Conservation (phyloP, 2,888 invertebrate genomes). For the Pollenia angustigena region DNA sequence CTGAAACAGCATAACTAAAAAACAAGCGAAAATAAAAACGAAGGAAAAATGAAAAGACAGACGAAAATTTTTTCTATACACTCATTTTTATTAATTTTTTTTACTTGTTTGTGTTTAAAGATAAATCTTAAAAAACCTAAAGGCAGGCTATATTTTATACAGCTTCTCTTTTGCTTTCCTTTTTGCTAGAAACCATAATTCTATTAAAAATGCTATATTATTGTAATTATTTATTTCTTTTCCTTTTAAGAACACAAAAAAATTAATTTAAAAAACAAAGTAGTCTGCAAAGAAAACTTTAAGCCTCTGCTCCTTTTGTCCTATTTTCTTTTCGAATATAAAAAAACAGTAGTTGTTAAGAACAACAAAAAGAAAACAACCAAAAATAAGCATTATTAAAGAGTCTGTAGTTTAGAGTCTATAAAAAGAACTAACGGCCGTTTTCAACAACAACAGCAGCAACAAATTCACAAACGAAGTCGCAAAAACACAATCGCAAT, state of each 20-base stretch:
- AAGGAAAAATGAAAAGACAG: conserved; percentile 39
- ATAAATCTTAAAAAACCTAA: conserved; percentile 44
- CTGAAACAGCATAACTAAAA: conserved; percentile 25
- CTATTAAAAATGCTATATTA: conserved; percentile 23
- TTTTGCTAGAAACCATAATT: neutral
- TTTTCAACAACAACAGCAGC: conserved; percentile 56
- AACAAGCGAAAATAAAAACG: conserved; percentile 45
- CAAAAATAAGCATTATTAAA: neutral
- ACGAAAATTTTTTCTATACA: neutral
- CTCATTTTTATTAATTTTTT: neutral
- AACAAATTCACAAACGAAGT: conserved; percentile 1
- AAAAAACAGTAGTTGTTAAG: neutral
- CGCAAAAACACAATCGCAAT: conserved; percentile 71
- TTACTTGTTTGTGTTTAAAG: conserved; percentile 32
- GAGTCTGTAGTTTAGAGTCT: conserved; percentile 18
- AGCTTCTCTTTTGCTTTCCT: neutral
- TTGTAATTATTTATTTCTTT: conserved; percentile 11
- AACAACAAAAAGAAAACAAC: conserved; percentile 20
- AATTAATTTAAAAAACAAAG: neutral
- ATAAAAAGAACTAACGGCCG: conserved; percentile 39
- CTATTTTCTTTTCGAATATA: neutral
- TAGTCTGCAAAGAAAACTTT: neutral
- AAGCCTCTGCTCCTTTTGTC: neutral
- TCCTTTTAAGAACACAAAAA: neutral
- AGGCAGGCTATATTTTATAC: conserved; percentile 34